Percentiles rank a stretch among this genome's conserved stretches.
phyloP scores from a whole-genome alignment of 2,888 invertebrate species.

The Asteroscopus sphinx region DNA sequence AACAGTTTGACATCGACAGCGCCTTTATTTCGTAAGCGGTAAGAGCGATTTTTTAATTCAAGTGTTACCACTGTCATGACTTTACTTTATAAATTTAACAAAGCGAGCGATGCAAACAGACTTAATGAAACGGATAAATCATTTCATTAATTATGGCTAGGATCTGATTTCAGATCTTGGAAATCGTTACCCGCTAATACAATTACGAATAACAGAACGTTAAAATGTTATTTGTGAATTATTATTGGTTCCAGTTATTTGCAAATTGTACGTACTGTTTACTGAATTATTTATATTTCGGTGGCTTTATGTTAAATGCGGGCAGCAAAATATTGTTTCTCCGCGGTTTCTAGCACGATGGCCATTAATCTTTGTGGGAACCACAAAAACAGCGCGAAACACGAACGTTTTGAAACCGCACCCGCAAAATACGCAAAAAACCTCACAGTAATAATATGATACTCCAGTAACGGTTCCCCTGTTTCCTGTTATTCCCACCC shows the following conservation, averaged over 20 bases:
- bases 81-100: no score
- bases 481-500: constrained; percentile 32
- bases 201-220: neutral
- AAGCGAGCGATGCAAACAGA: neutral
- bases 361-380: constrained; percentile 47
- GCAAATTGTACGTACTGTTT: constrained; percentile 1
- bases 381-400: constrained; percentile 43
- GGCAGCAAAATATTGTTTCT: constrained; percentile 37
- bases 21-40: no score
- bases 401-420: constrained; percentile 33
- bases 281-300: constrained; percentile 22
- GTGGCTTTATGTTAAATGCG: constrained; percentile 22
- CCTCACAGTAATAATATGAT: constrained; percentile 36
- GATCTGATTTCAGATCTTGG: neutral
- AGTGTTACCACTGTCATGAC: no score
- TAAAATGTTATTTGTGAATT: neutral
- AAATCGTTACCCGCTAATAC: neutral
- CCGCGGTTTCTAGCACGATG: constrained; percentile 14
- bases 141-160: neutral
- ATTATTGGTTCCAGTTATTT: constrained; percentile 1
- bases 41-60: no score
- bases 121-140: neutral
- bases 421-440: constrained; percentile 35
- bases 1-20: no score
- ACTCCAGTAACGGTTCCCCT: constrained; percentile 23